A percentile compares a stretch with the other conserved stretches of the same genome.
Evolutionary conservation across 2,113 vertebrate genomes (phyloP).

Genomic region (Ailurus styani): DNA sequence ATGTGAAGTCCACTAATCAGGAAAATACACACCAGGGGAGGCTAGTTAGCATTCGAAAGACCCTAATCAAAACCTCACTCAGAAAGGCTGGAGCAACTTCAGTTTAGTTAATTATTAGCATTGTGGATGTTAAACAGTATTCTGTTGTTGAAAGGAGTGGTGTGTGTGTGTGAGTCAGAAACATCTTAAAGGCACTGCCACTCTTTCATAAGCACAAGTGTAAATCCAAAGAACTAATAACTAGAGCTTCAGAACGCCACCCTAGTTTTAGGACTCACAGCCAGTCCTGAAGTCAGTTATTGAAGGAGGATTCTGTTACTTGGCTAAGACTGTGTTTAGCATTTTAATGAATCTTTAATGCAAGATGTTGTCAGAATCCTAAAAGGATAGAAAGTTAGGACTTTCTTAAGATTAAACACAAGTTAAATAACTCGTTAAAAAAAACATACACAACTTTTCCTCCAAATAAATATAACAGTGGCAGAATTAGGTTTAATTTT

Average conservation of each 20-base stretch:
- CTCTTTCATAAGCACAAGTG: not conserved
- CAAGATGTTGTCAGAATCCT: not conserved
- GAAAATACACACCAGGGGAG: not conserved
- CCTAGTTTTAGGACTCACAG: not conserved
- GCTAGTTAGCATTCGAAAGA: conserved; percentile 41
- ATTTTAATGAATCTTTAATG: not conserved
- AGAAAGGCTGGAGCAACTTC: not conserved
- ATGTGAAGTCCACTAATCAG: conserved; percentile 25
- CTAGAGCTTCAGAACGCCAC: not conserved
- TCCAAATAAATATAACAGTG: not conserved
- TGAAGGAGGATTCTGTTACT: not conserved
- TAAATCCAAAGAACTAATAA: not conserved
- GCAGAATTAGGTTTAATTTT: not conserved
- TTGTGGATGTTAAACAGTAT: not conserved
- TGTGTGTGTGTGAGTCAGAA: not conserved
- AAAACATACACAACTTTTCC: not conserved
- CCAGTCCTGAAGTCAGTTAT: not conserved
- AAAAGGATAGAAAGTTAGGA: not conserved
- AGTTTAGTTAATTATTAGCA: not conserved
- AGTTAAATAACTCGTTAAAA: not conserved
- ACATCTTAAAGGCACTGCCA: not conserved
- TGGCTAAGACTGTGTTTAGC: not conserved
- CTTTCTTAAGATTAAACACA: not conserved
- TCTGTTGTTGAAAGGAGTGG: not conserved
- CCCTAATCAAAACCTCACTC: conserved; percentile 36